A percentile compares a stretch with the other conserved stretches of the same genome.
These are phyloP conservation scores for Norana najaformis DNA, from an alignment of 2,888 invertebrate species.

Conservation along the genomic window DNA sequence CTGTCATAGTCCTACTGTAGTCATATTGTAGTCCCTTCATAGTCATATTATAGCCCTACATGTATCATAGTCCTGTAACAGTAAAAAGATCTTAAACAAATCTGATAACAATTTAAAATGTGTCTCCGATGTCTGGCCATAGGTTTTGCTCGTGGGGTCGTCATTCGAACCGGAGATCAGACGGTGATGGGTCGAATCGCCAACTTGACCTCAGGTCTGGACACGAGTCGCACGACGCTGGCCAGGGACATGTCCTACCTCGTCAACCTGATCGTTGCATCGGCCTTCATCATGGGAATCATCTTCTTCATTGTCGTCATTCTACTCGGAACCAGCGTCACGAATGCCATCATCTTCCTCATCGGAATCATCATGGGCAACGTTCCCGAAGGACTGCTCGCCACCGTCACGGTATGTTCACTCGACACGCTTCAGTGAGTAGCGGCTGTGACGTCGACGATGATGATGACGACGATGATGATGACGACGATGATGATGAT, in stretches of 20 bases:
- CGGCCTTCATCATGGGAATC: constrained; percentile 29
- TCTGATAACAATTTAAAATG: no score
- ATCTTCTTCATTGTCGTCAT: constrained; percentile 34
- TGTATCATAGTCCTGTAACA: no score
- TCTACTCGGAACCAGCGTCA: constrained; percentile 19
- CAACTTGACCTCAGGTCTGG: constrained; percentile 31
- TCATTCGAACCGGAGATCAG: constrained; percentile 30
- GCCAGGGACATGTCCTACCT: constrained; percentile 31
- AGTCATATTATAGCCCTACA: no score
- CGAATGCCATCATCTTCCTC: constrained; percentile 33
- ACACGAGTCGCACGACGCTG: constrained; percentile 22
- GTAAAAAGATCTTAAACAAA: no score
- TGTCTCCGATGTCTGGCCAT: not conserved
- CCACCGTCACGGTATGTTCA: constrained; percentile 30
- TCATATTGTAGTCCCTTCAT: no score
- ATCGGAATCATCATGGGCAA: constrained; percentile 36
- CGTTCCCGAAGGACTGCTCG: constrained; percentile 34
- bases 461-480: constrained; percentile 28
- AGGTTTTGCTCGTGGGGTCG: constrained; percentile 32
- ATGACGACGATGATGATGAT: constrained; percentile 20
- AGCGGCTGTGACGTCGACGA: constrained; percentile 28
- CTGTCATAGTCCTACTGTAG: no score
- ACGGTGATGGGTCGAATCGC: constrained; percentile 38
- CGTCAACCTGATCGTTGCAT: constrained; percentile 28
- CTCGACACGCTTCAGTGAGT: not conserved